These are phyloP conservation scores for Stomorhina lunata DNA, from an alignment of 2,888 invertebrate species.

Conservation along the genomic window DNA sequence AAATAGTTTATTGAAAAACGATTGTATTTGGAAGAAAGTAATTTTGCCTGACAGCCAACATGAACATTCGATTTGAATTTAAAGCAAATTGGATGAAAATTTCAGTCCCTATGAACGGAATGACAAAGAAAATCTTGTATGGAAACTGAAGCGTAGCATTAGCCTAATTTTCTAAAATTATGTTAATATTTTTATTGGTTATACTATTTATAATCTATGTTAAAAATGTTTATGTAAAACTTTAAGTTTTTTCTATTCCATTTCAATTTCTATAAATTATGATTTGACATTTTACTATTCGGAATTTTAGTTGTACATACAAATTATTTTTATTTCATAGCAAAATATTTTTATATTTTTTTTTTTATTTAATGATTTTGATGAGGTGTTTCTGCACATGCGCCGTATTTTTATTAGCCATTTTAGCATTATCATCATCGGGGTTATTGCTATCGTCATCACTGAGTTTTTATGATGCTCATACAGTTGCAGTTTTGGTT, in stretches of 20 bases:
- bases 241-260: conserved; percentile 27
- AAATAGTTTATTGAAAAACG: conserved; percentile 43
- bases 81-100: conserved; percentile 11
- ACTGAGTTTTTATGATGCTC: conserved; percentile 49
- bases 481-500: conserved; percentile 53
- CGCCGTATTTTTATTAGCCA: not conserved
- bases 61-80: conserved; percentile 37
- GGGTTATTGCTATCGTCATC: conserved; percentile 21
- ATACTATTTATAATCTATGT: too few species aligned
- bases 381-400: conserved; percentile 18
- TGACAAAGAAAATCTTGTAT: not conserved
- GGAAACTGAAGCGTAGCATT: conserved; percentile 29
- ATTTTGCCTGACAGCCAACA: conserved; percentile 36
- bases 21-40: conserved; percentile 47
- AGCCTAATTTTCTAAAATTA: conserved; percentile 39
- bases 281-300: conserved; percentile 45
- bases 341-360: not conserved
- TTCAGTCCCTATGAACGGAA: not conserved
- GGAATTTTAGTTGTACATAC: not conserved
- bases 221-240: conserved; percentile 8
- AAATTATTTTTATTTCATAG: conserved; percentile 33
- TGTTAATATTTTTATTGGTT: not conserved
- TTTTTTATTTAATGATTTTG: conserved; percentile 31
- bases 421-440: conserved; percentile 12
- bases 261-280: conserved; percentile 40